A percentile compares a stretch with the other conserved stretches of the same genome.
These are phyloP conservation scores for Ostrea edulis DNA, from an alignment of 1,140 invertebrate genomes.

Conservation along the genomic window DNA sequence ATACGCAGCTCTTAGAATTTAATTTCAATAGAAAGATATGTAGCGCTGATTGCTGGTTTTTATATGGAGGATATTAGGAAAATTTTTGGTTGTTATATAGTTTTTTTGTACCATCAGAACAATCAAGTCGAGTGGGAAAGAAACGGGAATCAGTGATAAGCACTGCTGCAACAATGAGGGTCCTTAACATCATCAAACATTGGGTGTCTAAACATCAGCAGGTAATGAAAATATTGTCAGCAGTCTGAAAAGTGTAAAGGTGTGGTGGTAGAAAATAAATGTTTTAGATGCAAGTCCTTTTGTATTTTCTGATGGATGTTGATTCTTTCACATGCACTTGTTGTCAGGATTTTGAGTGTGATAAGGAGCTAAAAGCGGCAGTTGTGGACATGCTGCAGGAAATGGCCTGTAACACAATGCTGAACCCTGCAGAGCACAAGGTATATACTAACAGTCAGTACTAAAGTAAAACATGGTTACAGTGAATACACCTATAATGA, in stretches of 20 bases:
- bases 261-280: too few species aligned
- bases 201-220: slow-evolving; percentile 86
- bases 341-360: slow-evolving; percentile 90
- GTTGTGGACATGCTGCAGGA: slow-evolving; percentile 94
- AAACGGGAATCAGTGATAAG: slow-evolving; percentile 93
- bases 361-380: slow-evolving; percentile 86
- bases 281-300: too few species aligned
- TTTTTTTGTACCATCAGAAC: not conserved
- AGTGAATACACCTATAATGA: not conserved
- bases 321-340: not conserved
- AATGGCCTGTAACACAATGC: slow-evolving; percentile 89
- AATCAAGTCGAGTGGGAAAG: slow-evolving; percentile 71
- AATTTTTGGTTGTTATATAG: too few species aligned
- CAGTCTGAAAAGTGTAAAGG: not conserved
- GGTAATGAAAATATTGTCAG: slow-evolving; percentile 60
- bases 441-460: not conserved
- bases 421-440: slow-evolving; percentile 94
- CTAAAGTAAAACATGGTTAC: not conserved
- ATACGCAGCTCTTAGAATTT: too few species aligned
- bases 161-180: slow-evolving; percentile 95
- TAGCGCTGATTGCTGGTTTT: too few species aligned
- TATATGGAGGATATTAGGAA: too few species aligned
- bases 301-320: not conserved
- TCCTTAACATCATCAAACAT: slow-evolving; percentile 92
- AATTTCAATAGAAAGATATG: too few species aligned